Evolutionary conservation across 1,140 invertebrate genomes (phyloP).

Genomic region (Drosophila ohnishii): DNA sequence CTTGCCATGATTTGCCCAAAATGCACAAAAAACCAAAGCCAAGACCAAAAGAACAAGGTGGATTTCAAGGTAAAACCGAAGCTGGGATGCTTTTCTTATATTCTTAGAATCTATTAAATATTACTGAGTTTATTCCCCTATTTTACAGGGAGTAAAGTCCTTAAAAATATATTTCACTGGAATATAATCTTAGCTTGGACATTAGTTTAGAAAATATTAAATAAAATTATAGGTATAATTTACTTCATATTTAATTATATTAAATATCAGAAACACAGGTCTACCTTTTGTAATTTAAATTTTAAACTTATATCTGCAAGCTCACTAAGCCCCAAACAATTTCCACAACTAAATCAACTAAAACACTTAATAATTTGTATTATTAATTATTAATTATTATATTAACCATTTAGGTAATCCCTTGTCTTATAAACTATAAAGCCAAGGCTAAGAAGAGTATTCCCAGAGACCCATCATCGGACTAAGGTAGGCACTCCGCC

Average conservation of each 20-base stretch:
- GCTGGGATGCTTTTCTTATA: slow-evolving; percentile 8
- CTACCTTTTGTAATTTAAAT: not conserved
- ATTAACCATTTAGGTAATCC: not conserved
- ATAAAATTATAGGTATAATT: too few species aligned
- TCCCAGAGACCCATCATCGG: slow-evolving; percentile 9
- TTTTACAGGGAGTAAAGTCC: not conserved
- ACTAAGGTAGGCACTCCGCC: slow-evolving; percentile 17
- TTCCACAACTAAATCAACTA: not conserved
- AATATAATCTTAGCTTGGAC: too few species aligned
- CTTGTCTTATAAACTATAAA: too few species aligned
- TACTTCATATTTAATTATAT: not conserved
- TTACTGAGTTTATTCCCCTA: not conserved
- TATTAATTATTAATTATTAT: too few species aligned
- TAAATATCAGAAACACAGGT: not conserved
- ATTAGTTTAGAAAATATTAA: not conserved
- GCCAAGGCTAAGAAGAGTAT: slow-evolving; percentile 16
- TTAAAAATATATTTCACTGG: too few species aligned
- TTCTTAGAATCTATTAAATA: too few species aligned
- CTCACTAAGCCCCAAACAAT: not conserved
- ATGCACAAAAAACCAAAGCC: slow-evolving; percentile 52
- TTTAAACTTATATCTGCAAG: not conserved
- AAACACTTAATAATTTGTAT: not conserved
- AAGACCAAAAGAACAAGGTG: slow-evolving; percentile 20
- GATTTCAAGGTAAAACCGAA: not conserved
- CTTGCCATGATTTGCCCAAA: slow-evolving; percentile 65